Conservation (phyloP, 2,888 invertebrate genomes). For the Eupithecia exiguata region DNA sequence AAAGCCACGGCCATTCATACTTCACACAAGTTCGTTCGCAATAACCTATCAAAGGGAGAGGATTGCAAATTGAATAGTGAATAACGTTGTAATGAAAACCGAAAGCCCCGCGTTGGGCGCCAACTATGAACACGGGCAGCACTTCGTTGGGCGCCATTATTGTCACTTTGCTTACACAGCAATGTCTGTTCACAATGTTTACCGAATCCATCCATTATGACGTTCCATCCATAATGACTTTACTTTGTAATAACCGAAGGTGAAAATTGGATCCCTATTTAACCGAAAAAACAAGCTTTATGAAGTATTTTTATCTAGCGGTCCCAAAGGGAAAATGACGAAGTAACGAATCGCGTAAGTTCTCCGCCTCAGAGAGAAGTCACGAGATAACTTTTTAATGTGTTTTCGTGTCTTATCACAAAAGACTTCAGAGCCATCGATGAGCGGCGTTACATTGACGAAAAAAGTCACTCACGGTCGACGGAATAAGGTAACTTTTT, state of each 20-base stretch:
- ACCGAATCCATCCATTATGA: constrained; percentile 26
- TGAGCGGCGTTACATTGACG: constrained; percentile 42
- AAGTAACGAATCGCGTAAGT: constrained; percentile 43
- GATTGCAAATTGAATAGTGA: constrained; percentile 26
- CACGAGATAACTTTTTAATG: constrained; percentile 46
- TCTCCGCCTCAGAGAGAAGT: constrained; percentile 38
- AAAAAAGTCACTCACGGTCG: constrained; percentile 43
- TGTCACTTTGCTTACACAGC: constrained; percentile 35
- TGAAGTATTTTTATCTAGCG: constrained; percentile 32
- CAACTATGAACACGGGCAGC: constrained; percentile 40
- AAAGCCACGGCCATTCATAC: neutral
- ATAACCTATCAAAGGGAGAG: constrained; percentile 25
- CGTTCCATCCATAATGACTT: constrained; percentile 6
- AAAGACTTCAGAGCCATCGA: constrained; percentile 42
- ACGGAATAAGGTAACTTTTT: constrained; percentile 45
- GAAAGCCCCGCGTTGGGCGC: constrained; percentile 18
- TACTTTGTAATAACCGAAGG: constrained; percentile 27
- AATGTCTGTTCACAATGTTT: constrained; percentile 20
- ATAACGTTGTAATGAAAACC: constrained; percentile 34
- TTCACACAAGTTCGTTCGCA: constrained; percentile 10
- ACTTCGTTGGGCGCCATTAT: constrained; percentile 54
- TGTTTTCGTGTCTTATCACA: constrained; percentile 49
- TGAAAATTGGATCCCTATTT: constrained; percentile 31
- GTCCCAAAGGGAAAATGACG: constrained; percentile 40
- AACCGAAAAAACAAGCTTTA: constrained; percentile 28